These are phyloP conservation scores for Agraylea sexmaculata DNA, from an alignment of 1,140 invertebrate species.

Conservation along the genomic window DNA sequence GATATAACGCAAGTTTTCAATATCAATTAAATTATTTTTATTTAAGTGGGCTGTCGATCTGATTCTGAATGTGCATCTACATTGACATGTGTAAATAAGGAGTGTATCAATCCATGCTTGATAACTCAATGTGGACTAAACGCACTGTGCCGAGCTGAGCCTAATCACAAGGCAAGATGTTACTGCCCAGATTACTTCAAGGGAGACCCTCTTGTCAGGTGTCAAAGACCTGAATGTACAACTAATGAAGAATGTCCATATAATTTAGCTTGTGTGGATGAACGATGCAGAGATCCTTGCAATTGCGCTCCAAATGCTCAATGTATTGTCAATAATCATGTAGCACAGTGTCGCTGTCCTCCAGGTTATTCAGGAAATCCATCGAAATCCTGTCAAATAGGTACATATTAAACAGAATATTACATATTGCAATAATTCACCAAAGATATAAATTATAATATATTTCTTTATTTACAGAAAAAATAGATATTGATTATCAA, in stretches of 20 bases:
- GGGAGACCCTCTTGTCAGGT: constrained; percentile 64
- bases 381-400: constrained; percentile 47
- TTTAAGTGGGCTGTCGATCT: constrained; percentile 68
- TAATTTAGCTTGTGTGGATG: constrained; percentile 61
- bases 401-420: constrained; percentile 29
- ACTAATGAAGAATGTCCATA: constrained; percentile 59
- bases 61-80: constrained; percentile 73
- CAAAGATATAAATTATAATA: constrained; percentile 10
- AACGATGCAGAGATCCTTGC: constrained; percentile 70
- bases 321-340: constrained; percentile 67
- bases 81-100: constrained; percentile 72
- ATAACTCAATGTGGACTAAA: constrained; percentile 72
- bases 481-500: constrained; percentile 37
- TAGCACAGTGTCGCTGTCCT: constrained; percentile 66
- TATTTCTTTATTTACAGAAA: constrained; percentile 8
- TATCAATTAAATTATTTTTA: neutral
- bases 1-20: constrained; percentile 18
- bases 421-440: neutral
- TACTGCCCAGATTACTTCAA: constrained; percentile 62
- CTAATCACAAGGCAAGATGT: constrained; percentile 63
- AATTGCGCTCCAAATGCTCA: constrained; percentile 53
- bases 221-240: constrained; percentile 66
- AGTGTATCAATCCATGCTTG: constrained; percentile 71
- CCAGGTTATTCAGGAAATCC: constrained; percentile 74
- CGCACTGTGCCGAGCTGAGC: constrained; percentile 61